These are phyloP conservation scores for Pollachius pollachius DNA, from an alignment of 2,113 vertebrate genomes.

Conservation along the genomic window DNA sequence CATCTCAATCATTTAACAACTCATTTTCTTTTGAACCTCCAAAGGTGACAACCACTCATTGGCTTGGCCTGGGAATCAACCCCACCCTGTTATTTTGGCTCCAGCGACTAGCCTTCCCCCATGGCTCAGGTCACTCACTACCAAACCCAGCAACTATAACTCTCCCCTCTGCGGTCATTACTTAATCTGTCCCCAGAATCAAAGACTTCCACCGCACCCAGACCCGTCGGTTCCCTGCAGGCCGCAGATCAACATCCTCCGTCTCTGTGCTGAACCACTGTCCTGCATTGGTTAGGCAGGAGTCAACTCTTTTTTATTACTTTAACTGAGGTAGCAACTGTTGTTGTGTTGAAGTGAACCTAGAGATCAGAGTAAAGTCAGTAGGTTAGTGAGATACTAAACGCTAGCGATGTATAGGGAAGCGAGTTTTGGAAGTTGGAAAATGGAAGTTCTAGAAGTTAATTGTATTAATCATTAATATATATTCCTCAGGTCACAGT, in stretches of 20 bases:
- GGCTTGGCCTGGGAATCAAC: constrained; percentile 45
- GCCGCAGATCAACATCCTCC: constrained; percentile 38
- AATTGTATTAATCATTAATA: too few species aligned
- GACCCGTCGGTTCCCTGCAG: constrained; percentile 41
- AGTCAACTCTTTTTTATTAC: too few species aligned
- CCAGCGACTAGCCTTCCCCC: constrained; percentile 45
- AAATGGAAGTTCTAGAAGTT: too few species aligned
- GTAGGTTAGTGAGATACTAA: constrained; percentile 27
- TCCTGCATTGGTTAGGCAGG: constrained; percentile 9
- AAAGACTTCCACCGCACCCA: constrained; percentile 59
- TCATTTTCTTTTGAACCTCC: constrained; percentile 42
- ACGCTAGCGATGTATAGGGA: neutral
- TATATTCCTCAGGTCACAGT: too few species aligned
- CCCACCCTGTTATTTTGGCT: constrained; percentile 60
- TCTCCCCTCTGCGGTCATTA: constrained; percentile 47
- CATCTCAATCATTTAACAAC: constrained; percentile 45
- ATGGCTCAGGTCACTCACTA: constrained; percentile 34
- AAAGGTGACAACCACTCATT: constrained; percentile 60
- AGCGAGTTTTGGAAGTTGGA: too few species aligned
- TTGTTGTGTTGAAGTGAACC: too few species aligned
- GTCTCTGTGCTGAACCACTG: constrained; percentile 22
- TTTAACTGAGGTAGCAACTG: too few species aligned
- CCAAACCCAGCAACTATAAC: constrained; percentile 50
- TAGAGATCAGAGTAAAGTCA: neutral
- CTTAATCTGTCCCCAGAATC: constrained; percentile 52